Evolutionary conservation across 2,888 invertebrate genomes (phyloP).

Genomic region (Taphrorychus bicolor): DNA sequence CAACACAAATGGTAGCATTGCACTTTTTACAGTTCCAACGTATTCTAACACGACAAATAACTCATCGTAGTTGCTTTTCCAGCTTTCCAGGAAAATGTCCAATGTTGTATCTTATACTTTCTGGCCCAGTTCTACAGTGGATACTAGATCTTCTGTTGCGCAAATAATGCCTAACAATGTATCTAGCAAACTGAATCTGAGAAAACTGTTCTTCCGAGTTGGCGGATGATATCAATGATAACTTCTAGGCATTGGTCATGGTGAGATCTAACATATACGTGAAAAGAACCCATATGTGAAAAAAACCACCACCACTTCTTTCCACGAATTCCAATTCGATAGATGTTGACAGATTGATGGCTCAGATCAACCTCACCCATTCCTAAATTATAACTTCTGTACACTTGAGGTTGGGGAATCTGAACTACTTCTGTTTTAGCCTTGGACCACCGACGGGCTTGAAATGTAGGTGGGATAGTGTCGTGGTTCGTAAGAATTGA

Average conservation of each 20-base stretch:
- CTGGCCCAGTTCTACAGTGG: neutral
- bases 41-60: neutral
- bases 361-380: neutral
- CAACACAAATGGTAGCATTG: neutral
- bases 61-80: neutral
- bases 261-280: neutral
- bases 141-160: neutral
- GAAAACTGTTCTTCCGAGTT: neutral
- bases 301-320: conserved; percentile 1
- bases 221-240: neutral
- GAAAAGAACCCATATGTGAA: conserved; percentile 1
- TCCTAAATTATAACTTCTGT: neutral
- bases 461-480: neutral
- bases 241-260: neutral
- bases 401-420: neutral
- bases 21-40: neutral
- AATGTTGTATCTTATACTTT: neutral
- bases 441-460: neutral
- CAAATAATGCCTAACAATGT: neutral
- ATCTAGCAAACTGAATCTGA: neutral
- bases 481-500: neutral
- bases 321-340: neutral
- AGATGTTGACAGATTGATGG: neutral
- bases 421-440: neutral
- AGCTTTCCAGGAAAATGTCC: neutral